Conservation (phyloP, 2,888 invertebrate genomes). For the Thecocarcelia acutangulata region DNA sequence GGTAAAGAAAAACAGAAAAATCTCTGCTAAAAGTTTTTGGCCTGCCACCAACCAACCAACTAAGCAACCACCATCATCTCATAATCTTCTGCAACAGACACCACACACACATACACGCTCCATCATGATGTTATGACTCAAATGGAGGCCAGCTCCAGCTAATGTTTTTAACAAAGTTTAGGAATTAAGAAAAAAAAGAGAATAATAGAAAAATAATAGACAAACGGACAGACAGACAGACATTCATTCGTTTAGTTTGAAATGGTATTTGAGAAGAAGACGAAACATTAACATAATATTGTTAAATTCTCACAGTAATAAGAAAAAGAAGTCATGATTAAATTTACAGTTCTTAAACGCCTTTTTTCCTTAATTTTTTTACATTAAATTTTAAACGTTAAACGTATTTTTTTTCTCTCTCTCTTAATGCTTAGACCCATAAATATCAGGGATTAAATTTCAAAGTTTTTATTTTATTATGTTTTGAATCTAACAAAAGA, state of each 20-base stretch:
- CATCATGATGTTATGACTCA: constrained; percentile 48
- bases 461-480: not conserved
- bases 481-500: constrained; percentile 4
- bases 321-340: constrained; percentile 63
- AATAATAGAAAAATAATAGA: not conserved
- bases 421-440: no score
- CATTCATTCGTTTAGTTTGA: not conserved
- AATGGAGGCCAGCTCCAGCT: constrained; percentile 49
- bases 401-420: not conserved
- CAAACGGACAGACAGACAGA: not conserved
- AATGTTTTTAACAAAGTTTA: constrained; percentile 23
- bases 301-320: constrained; percentile 80
- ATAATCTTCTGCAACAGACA: constrained; percentile 20
- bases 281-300: constrained; percentile 76
- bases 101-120: not conserved
- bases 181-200: not conserved
- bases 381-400: constrained; percentile 6
- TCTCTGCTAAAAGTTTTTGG: constrained; percentile 23
- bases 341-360: constrained; percentile 56
- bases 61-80: constrained; percentile 38
- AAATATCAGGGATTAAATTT: constrained; percentile 50
- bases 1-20: constrained; percentile 50
- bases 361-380: constrained; percentile 39
- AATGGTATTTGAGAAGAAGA: constrained; percentile 1
- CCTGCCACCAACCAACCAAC: constrained; percentile 4